Conservation (phyloP, 2,888 invertebrate species). For the Acronicta psi region DNA sequence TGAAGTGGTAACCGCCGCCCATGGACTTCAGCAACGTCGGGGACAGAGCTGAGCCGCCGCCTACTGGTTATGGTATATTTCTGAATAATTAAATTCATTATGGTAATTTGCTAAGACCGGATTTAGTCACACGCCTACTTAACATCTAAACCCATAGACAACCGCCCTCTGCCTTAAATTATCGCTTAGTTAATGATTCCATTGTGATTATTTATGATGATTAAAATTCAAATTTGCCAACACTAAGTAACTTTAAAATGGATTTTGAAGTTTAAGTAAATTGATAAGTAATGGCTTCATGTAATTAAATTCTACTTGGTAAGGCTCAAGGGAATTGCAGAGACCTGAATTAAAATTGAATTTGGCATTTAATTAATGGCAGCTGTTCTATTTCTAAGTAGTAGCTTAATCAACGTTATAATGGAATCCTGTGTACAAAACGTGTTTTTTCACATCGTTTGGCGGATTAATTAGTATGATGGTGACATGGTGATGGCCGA, state of each 20-base stretch:
- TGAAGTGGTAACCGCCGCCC: too few relatives aligned
- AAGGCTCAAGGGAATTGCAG: slow-evolving; percentile 16
- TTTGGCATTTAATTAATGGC: slow-evolving; percentile 35
- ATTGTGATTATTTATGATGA: slow-evolving; percentile 28
- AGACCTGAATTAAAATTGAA: slow-evolving; percentile 40
- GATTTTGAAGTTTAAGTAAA: slow-evolving; percentile 41
- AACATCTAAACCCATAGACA: background rate
- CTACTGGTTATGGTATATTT: too few relatives aligned
- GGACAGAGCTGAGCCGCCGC: too few relatives aligned
- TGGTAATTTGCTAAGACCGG: background rate
- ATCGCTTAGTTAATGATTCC: slow-evolving; percentile 10
- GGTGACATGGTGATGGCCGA: too few relatives aligned
- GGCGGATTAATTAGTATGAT: too few relatives aligned
- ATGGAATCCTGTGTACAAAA: background rate
- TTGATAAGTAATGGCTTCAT: slow-evolving; percentile 37
- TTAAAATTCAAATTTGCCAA: slow-evolving; percentile 30
- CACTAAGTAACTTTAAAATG: slow-evolving; percentile 32
- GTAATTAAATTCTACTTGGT: slow-evolving; percentile 39
- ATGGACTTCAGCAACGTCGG: too few relatives aligned
- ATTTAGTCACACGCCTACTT: background rate
- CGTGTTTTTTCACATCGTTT: background rate
- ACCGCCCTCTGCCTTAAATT: slow-evolving; percentile 6
- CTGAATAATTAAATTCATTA: background rate
- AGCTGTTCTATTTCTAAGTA: slow-evolving; percentile 15
- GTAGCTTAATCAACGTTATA: slow-evolving; percentile 19